A percentile compares a stretch with the other conserved stretches of the same genome.
phyloP scores from a whole-genome alignment of 2,888 invertebrate species.

The Cremastinae sp. region DNA sequence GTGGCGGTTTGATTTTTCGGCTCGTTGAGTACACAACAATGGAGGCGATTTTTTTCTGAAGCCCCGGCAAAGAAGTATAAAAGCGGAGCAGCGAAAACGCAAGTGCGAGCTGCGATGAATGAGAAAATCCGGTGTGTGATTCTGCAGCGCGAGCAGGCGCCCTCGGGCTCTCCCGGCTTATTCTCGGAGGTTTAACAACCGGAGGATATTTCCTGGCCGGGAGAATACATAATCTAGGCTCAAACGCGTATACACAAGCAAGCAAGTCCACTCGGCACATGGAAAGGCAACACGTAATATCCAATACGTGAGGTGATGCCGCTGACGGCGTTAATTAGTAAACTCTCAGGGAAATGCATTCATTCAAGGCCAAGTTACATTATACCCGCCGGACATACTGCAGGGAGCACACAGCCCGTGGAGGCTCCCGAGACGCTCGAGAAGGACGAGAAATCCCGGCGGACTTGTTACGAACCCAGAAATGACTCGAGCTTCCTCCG shows the following conservation, averaged over 20 bases:
- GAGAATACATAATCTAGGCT: slow-evolving; percentile 18
- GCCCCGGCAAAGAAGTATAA: slow-evolving; percentile 13
- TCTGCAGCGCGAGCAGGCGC: slow-evolving; percentile 32
- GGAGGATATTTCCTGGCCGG: slow-evolving; percentile 51
- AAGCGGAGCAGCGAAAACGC: slow-evolving; percentile 54
- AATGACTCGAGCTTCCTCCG: slow-evolving; percentile 49
- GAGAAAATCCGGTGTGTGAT: slow-evolving; percentile 26
- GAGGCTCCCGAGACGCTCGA: slow-evolving; percentile 47
- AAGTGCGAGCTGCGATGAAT: slow-evolving; percentile 36
- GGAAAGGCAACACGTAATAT: slow-evolving; percentile 46
- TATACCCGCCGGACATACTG: slow-evolving; percentile 42
- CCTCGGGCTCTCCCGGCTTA: slow-evolving; percentile 25
- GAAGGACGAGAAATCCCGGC: slow-evolving; percentile 44
- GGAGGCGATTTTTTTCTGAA: slow-evolving; percentile 4
- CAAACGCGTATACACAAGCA: slow-evolving; percentile 7
- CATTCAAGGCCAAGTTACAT: slow-evolving; percentile 62
- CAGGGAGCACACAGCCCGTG: slow-evolving; percentile 14
- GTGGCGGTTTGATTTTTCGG: slow-evolving; percentile 52
- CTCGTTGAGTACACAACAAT: slow-evolving; percentile 53
- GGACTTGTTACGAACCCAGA: slow-evolving; percentile 53
- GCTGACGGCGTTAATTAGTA: slow-evolving; percentile 63
- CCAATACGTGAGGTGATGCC: slow-evolving; percentile 56
- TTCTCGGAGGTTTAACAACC: slow-evolving; percentile 52
- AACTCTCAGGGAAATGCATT: slow-evolving; percentile 60
- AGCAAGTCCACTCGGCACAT: slow-evolving; percentile 3